Evolutionary conservation across 2,888 invertebrate genomes (phyloP), one percentile per base, ranked within the genome.

Genomic region (Drosophila mayaguana): DNA sequence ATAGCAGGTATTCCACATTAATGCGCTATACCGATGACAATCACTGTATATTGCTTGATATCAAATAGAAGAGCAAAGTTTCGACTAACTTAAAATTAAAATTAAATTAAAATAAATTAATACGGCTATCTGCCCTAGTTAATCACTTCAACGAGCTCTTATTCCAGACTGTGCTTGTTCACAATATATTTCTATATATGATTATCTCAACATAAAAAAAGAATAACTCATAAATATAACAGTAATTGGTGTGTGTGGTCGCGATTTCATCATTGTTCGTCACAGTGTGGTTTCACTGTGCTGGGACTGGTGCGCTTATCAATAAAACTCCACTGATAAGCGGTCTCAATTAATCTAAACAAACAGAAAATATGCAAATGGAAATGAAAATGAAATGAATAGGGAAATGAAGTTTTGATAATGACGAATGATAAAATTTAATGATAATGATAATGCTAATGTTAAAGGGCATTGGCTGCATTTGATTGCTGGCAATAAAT

Each of bases 401-500:
- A 32, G 9, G 48, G 25, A 57, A 75, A 57, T 43, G 38, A 34
- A 28, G 55, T 38, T 36, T 2, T 60, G 76, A 54, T 59, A 74
- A 75, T 60, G 59, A 46, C 14, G 40, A 45, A 28, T 38, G 59
- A 42, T 53, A 61, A 53, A 48, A 18, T 12, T 18, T 28, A 48
- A 46, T 45, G 22, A 45, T 43, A 43, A 46, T 46, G 46, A 25
- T 18, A 59, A 59, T 48, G 59, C n/a, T 53, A 61, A 51, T 59
- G 25, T 28, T 28, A 61, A 32, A 4, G 43, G 42, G 38, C 38
- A 65, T 36, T 50, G 43, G 36, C 59, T 69, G 50, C 50, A 59
- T 69, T 56, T 61, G 59, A 56, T 73, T 42, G 81, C 38, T n/a
- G 34, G 55, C 67, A 48, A 56, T 64, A 76, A 67, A 65, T 64